Base-by-base conservation (phyloP, 2,797 vertebrate genomes). In the Monodelphis domestica region DNA sequence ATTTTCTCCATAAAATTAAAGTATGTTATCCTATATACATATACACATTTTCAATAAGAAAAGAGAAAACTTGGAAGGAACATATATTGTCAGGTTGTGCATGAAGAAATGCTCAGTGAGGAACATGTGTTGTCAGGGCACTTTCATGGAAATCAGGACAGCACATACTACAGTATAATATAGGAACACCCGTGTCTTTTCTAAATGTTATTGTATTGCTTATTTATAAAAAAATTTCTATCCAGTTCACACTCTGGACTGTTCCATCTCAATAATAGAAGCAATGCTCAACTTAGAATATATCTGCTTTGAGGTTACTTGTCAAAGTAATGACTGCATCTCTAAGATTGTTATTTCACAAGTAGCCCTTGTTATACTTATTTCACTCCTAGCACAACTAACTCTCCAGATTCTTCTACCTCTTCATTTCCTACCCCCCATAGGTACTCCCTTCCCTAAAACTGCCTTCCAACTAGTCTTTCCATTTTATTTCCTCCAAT, bases 231-330 rank as follows among this genome's bases (percentile, higher is more conserved):
- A 33, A 9, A 3, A 59, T 12, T 33, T 30, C 57, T 30, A 33
- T 59, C 33, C 57, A 59, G 14, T 63, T 33, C 0, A 5, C 4
- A 33, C 30, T n/a, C n/a, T 63, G 12, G 30, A n/a, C 30, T 5
- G 12, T 15, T 30, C 33, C 33, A 4, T 0, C 57, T 63, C 12
- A 15, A 57, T 12, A 33, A 12, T 30, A 63, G 57, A 30, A 63
- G 4, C 55, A 55, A 29, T 29, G 33, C 4, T 63, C 12, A 3
- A 14, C 12, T 59, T 12, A 1, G 0, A 0, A 33, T 1, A 59
- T 5, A n/a, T 15, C 12, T n/a, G 1, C 11, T 30, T 4, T 14
- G 14, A 33, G 57, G 4, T 63, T 63, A 11, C 57, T 63, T 33
- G 9, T 30, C 30, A 63, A 33, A n/a, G 33, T 59, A 30, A 59